These are phyloP conservation scores for Phortica okadai DNA, from an alignment of 2,888 invertebrate genomes.

Conservation along the genomic window DNA sequence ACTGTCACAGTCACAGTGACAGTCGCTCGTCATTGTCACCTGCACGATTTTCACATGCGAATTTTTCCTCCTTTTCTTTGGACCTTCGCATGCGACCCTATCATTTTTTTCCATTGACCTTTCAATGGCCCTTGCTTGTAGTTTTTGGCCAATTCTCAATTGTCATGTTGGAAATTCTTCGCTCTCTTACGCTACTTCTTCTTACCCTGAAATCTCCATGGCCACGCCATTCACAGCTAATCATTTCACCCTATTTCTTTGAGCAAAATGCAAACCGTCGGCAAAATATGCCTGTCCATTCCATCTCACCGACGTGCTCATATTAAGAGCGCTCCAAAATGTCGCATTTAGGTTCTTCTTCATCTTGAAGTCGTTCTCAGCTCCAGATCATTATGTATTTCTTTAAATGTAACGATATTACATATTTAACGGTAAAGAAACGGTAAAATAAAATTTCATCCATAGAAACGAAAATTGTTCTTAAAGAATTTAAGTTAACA, in stretches of 20 bases:
- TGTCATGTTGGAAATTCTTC: neutral
- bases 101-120: neutral
- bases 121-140: slow-evolving; percentile 37
- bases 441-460: too few species aligned
- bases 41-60: neutral
- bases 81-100: neutral
- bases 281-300: neutral
- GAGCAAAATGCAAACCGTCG: neutral
- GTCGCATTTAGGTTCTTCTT: neutral
- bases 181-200: slow-evolving; percentile 38
- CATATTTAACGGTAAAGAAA: too few species aligned
- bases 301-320: neutral
- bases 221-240: slow-evolving; percentile 37
- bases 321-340: slow-evolving; percentile 8
- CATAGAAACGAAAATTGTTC: too few species aligned
- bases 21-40: neutral
- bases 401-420: too few species aligned
- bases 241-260: slow-evolving; percentile 26
- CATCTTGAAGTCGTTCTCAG: neutral
- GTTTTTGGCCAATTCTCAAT: slow-evolving; percentile 33
- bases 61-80: neutral
- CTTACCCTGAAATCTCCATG: slow-evolving; percentile 16
- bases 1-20: neutral
- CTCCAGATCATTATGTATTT: too few species aligned
- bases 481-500: too few species aligned